These are phyloP conservation scores for Holothuria scabra DNA, from an alignment of 53 echinoderm and acorn worm species.

Conservation along the genomic window DNA sequence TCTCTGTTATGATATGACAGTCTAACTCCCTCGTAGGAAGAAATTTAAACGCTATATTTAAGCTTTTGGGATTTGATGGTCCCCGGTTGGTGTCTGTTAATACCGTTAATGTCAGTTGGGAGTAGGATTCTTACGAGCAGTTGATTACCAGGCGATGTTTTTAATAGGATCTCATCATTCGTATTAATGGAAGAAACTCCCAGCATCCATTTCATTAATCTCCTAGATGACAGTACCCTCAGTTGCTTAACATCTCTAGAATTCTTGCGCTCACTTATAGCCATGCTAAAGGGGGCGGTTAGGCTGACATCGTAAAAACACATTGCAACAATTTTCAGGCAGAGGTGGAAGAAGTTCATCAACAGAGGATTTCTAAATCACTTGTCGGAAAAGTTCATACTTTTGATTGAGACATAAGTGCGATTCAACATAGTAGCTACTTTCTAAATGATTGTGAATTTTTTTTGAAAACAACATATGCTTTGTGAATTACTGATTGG, in stretches of 20 bases:
- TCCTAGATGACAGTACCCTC: neutral
- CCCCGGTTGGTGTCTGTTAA: slow-evolving; percentile 36
- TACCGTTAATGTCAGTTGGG: slow-evolving; percentile 37
- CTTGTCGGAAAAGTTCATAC: no score
- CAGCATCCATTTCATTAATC: slow-evolving; percentile 37
- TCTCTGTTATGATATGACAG: slow-evolving; percentile 1
- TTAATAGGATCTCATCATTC: slow-evolving; percentile 35
- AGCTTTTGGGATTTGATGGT: slow-evolving; percentile 24
- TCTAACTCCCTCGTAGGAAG: slow-evolving; percentile 19
- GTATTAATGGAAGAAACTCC: slow-evolving; percentile 37
- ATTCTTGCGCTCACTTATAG: neutral
- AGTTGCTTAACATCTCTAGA: neutral
- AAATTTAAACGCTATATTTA: slow-evolving; percentile 28
- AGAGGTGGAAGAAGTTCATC: no score
- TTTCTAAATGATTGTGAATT: no score
- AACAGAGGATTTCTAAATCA: no score
- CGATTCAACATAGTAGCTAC: no score
- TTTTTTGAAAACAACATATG: no score
- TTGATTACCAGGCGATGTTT: slow-evolving; percentile 37
- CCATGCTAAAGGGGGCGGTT: neutral
- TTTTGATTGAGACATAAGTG: no score
- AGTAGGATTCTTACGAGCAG: slow-evolving; percentile 6
- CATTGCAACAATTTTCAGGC: no score
- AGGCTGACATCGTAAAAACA: neutral
- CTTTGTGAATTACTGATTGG: no score